phyloP scores from a whole-genome alignment of 2,888 invertebrate genomes.

The Acanthosepion pharaonis region DNA sequence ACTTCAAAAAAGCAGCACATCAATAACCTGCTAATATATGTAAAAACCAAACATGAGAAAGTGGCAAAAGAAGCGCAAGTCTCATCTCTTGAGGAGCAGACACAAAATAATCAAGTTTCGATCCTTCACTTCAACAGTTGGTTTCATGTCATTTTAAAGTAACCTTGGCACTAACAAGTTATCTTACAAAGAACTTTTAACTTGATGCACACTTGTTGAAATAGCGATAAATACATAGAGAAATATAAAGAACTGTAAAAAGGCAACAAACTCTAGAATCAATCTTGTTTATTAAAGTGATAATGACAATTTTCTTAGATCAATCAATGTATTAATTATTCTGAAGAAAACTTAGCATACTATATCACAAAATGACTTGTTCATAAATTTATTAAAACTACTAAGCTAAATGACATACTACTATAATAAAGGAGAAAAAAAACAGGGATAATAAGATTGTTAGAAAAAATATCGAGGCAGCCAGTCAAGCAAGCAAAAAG shows the following conservation, averaged over 20 bases:
- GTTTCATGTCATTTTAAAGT: background rate
- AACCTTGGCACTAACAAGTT: background rate
- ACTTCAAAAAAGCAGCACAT: too few relatives aligned
- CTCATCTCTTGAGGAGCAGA: too few relatives aligned
- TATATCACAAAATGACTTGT: background rate
- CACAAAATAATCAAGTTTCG: too few relatives aligned
- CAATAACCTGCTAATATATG: too few relatives aligned
- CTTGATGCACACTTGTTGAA: too few relatives aligned
- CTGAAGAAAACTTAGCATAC: background rate
- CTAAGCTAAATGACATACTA: background rate
- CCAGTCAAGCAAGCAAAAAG: background rate
- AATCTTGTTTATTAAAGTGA: background rate
- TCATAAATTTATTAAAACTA: background rate
- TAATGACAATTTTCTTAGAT: background rate
- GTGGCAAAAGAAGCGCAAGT: too few relatives aligned
- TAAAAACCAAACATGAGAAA: too few relatives aligned
- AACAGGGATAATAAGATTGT: too few relatives aligned
- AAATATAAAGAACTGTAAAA: background rate
- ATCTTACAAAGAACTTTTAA: too few relatives aligned
- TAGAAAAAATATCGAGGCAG: background rate
- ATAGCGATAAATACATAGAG: background rate
- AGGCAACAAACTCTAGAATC: background rate
- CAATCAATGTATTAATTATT: too few relatives aligned
- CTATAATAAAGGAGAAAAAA: too few relatives aligned
- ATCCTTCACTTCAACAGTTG: background rate